These are phyloP conservation scores for Apamea crenata DNA, from an alignment of 2,888 invertebrate genomes.

Conservation along the genomic window DNA sequence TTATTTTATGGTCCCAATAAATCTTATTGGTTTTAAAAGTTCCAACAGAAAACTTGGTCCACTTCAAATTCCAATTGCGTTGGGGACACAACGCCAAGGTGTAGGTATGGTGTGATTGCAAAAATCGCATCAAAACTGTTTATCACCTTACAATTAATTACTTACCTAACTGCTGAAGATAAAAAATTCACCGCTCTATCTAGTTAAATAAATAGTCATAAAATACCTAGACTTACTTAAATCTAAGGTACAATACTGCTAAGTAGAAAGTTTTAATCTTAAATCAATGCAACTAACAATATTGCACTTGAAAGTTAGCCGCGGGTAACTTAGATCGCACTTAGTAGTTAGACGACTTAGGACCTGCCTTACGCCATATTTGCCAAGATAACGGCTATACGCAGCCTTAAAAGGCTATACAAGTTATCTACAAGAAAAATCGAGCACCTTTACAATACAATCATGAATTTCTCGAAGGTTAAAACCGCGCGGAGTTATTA, in stretches of 20 bases:
- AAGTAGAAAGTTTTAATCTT: slow-evolving; percentile 65
- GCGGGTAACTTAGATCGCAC: slow-evolving; percentile 59
- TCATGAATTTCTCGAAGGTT: slow-evolving; percentile 47
- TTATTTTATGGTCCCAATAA: background rate
- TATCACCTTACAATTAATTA: background rate
- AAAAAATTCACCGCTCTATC: no score
- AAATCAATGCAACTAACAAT: slow-evolving; percentile 56
- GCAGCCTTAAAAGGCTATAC: slow-evolving; percentile 63
- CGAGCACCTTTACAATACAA: slow-evolving; percentile 36
- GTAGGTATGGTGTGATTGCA: background rate
- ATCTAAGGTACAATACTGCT: slow-evolving; percentile 25
- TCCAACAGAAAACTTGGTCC: background rate
- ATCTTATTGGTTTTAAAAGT: background rate
- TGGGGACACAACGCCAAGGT: background rate
- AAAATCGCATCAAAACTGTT: background rate
- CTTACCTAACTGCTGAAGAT: no score
- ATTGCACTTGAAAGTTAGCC: slow-evolving; percentile 65
- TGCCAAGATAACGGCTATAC: slow-evolving; percentile 65
- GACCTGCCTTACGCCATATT: slow-evolving; percentile 63
- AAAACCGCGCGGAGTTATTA: slow-evolving; percentile 4
- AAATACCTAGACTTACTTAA: background rate
- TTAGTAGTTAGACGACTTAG: slow-evolving; percentile 49
- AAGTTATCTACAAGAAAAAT: slow-evolving; percentile 60
- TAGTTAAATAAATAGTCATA: background rate
- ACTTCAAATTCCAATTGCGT: background rate